A percentile compares a stretch with the other conserved stretches of the same genome.
phyloP scores from a whole-genome alignment of 2,113 vertebrate species.

The Mola mola region DNA sequence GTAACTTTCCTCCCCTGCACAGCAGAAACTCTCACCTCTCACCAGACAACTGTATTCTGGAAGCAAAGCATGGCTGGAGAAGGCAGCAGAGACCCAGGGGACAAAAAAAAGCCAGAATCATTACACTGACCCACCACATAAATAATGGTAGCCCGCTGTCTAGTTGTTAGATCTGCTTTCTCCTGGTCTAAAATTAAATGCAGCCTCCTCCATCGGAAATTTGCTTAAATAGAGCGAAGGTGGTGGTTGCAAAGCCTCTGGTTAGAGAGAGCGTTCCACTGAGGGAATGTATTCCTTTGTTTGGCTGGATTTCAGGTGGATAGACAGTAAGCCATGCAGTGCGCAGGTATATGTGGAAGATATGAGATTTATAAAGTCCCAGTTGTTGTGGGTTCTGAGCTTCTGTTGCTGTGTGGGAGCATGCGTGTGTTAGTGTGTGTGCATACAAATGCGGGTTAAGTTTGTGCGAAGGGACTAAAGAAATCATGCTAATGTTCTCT shows the following conservation, averaged over 20 bases:
- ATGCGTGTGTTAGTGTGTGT: neutral
- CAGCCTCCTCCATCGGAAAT: slow-evolving; percentile 39
- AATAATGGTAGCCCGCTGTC: slow-evolving; percentile 35
- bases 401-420: slow-evolving; percentile 19
- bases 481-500: neutral
- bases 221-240: slow-evolving; percentile 62
- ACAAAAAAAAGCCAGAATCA: slow-evolving; percentile 5
- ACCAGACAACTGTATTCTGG: slow-evolving; percentile 27
- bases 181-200: slow-evolving; percentile 55
- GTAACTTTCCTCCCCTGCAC: slow-evolving; percentile 34
- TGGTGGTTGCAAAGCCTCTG: slow-evolving; percentile 64
- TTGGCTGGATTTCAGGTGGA: slow-evolving; percentile 74
- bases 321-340: slow-evolving; percentile 70
- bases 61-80: slow-evolving; percentile 52
- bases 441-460: slow-evolving; percentile 4
- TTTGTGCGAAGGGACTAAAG: neutral
- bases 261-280: slow-evolving; percentile 51
- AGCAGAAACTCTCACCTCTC: slow-evolving; percentile 44
- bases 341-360: slow-evolving; percentile 70
- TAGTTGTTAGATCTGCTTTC: slow-evolving; percentile 51
- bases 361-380: slow-evolving; percentile 74
- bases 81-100: slow-evolving; percentile 32
- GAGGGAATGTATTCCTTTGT: slow-evolving; percentile 68
- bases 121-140: slow-evolving; percentile 46
- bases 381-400: slow-evolving; percentile 45